Percentiles rank a stretch among this genome's conserved stretches.
Conservation (phyloP, 2,888 invertebrate genomes). For the Acrocera orbiculus region DNA sequence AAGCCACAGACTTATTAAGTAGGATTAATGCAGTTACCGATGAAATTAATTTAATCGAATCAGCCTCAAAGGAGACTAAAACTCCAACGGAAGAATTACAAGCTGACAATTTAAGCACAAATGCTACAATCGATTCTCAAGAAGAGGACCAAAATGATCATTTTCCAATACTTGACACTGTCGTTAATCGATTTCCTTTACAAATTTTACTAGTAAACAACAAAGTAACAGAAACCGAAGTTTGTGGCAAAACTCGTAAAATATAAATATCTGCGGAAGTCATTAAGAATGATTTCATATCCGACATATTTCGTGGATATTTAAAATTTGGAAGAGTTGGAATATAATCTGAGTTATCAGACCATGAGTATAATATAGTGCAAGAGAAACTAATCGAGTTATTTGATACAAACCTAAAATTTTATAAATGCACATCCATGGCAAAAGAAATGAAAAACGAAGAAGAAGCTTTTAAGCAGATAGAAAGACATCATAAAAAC, state of each 20-base stretch:
- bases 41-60: too few species aligned
- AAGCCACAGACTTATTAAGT: too few species aligned
- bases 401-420: slow-evolving; percentile 10
- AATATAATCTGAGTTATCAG: slow-evolving; percentile 8
- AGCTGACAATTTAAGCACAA: too few species aligned
- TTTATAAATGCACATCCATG: slow-evolving; percentile 8
- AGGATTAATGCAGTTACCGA: too few species aligned
- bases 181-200: slow-evolving; percentile 2
- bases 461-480: slow-evolving; percentile 10
- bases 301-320: slow-evolving; percentile 3
- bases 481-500: slow-evolving; percentile 11
- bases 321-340: slow-evolving; percentile 5
- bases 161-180: slow-evolving; percentile 6
- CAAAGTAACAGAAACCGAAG: slow-evolving; percentile 4
- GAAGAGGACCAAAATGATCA: slow-evolving; percentile 7
- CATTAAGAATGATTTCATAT: too few species aligned
- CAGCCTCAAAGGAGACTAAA: too few species aligned
- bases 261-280: slow-evolving; percentile 1
- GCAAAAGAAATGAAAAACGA: slow-evolving; percentile 8
- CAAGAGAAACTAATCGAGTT: slow-evolving; percentile 10
- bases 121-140: slow-evolving; percentile 4
- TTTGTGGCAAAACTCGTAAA: not conserved
- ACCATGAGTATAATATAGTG: slow-evolving; percentile 8
- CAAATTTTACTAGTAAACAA: slow-evolving; percentile 4
- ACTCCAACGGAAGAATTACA: too few species aligned